Evolutionary conservation across 1,140 invertebrate genomes (phyloP).

Genomic region (Reticulitermes speratus): DNA sequence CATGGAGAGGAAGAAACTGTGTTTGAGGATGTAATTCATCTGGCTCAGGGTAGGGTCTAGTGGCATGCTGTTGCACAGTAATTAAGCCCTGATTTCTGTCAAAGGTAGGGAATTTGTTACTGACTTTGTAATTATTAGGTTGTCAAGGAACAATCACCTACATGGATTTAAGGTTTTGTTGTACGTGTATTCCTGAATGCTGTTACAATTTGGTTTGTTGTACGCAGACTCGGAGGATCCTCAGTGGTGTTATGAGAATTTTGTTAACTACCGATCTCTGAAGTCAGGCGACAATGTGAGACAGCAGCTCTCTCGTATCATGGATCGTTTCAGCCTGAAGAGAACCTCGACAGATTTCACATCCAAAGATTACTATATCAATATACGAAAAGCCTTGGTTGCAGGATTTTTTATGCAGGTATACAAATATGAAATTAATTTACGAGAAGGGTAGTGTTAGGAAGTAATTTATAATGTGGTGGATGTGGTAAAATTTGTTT

Average conservation of each 20-base stretch:
- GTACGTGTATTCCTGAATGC: not conserved
- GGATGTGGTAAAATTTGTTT: no score
- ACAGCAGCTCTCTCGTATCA: slow-evolving; percentile 79
- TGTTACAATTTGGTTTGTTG: not conserved
- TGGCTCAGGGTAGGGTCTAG: no score
- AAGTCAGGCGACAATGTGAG: slow-evolving; percentile 90
- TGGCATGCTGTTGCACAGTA: no score
- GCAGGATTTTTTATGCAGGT: slow-evolving; percentile 99
- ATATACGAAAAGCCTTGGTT: slow-evolving; percentile 96
- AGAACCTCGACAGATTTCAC: slow-evolving; percentile 97
- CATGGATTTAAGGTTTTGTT: no score
- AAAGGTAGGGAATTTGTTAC: no score
- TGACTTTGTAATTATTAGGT: no score
- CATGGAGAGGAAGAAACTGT: no score
- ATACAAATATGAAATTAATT: slow-evolving; percentile 33
- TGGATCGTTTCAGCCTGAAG: slow-evolving; percentile 92
- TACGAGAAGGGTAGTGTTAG: no score
- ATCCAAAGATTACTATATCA: slow-evolving; percentile 98
- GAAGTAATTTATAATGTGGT: no score
- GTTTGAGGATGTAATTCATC: no score
- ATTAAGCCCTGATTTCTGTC: no score
- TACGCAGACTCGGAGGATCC: slow-evolving; percentile 76
- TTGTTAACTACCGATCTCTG: slow-evolving; percentile 96
- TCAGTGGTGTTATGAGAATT: slow-evolving; percentile 99
- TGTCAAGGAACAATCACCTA: no score